Conservation (phyloP, 2,797 vertebrate genomes). For the Lacerta agilis region DNA sequence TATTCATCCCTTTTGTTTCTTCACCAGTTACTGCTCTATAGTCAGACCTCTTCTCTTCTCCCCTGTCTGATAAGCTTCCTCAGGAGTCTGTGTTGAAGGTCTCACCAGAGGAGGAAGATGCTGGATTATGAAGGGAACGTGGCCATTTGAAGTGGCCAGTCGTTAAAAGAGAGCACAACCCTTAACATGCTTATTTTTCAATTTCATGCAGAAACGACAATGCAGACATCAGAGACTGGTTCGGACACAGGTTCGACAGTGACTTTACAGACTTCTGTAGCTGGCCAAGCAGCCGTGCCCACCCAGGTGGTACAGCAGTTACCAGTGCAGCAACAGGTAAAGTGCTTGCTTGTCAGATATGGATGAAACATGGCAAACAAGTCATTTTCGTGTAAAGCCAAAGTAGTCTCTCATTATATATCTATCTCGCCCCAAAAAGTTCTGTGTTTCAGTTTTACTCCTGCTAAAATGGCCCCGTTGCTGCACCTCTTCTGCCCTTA, state of each 20-base stretch:
- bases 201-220: constrained; percentile 78
- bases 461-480: constrained; percentile 23
- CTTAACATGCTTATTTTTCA: constrained; percentile 58
- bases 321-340: constrained; percentile 85
- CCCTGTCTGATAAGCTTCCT: too few relatives aligned
- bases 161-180: constrained; percentile 12
- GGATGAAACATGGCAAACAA: not conserved
- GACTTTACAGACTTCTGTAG: constrained; percentile 85
- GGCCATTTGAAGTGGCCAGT: not conserved
- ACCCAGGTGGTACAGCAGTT: constrained; percentile 85
- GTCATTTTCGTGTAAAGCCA: not conserved
- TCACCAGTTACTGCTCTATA: too few relatives aligned
- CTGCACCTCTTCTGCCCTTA: not conserved
- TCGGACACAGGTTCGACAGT: constrained; percentile 85
- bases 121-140: not conserved
- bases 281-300: constrained; percentile 84
- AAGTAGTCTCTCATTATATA: not conserved
- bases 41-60: too few relatives aligned
- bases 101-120: not conserved
- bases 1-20: too few relatives aligned
- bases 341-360: constrained; percentile 44
- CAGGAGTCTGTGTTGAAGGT: too few relatives aligned
- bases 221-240: constrained; percentile 86
- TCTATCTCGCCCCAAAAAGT: not conserved
- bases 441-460: constrained; percentile 32